A percentile compares a stretch with the other conserved stretches of the same genome.
Conservation (phyloP, 2,113 vertebrate species). For the Sander vitreus region DNA sequence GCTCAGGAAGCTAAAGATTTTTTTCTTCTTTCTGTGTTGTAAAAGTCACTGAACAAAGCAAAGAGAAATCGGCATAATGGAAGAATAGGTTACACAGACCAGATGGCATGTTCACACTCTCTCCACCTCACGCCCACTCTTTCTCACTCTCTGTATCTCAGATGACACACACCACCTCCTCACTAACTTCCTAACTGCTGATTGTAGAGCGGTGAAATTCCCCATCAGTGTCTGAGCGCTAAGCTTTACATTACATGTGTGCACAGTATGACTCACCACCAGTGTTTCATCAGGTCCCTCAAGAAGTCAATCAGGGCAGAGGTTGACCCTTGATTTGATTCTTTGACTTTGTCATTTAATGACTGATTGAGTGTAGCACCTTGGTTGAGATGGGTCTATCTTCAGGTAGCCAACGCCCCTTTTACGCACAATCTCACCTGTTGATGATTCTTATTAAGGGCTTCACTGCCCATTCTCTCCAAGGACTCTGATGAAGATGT, state of each 20-base stretch:
- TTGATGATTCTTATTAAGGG: no score
- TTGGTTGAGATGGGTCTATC: no score
- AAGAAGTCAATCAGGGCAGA: neutral
- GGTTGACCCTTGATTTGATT: neutral
- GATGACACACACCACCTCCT: slow-evolving; percentile 3
- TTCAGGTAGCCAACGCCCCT: no score
- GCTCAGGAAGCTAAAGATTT: neutral
- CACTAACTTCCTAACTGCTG: neutral
- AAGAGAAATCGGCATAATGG: neutral
- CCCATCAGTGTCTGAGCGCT: neutral
- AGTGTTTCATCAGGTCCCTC: neutral
- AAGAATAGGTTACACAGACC: neutral
- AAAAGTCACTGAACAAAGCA: neutral
- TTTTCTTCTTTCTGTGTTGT: neutral
- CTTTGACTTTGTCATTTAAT: no score
- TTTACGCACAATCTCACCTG: no score
- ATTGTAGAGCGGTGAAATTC: neutral
- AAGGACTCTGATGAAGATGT: no score
- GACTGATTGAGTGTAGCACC: no score
- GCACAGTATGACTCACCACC: slow-evolving; percentile 1
- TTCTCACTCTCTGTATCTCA: neutral
- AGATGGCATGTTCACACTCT: neutral
- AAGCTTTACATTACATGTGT: neutral
- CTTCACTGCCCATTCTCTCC: no score
- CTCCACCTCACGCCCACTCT: slow-evolving; percentile 1